phyloP scores from a whole-genome alignment of 2,113 vertebrate species.

The Cyanoramphus novaezelandiae region DNA sequence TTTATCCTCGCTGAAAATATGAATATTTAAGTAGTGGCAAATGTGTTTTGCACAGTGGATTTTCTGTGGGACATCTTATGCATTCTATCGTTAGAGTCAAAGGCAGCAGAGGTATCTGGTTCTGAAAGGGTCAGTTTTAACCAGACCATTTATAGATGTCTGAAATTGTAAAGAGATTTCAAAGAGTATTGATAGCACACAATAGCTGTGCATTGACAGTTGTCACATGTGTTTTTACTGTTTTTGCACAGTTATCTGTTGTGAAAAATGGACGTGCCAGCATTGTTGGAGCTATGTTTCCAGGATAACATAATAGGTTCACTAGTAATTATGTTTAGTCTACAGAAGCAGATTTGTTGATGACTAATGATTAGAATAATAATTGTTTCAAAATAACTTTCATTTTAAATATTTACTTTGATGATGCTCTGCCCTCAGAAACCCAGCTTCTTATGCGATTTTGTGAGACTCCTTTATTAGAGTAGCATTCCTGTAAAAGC shows the following conservation, averaged over 20 bases:
- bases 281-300: background rate
- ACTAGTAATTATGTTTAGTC: background rate
- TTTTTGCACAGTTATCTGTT: background rate
- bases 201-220: fast-evolving
- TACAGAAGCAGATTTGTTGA: background rate
- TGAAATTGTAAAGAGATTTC: background rate
- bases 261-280: background rate
- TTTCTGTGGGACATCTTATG: background rate
- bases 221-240: background rate
- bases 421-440: background rate
- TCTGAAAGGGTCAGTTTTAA: background rate
- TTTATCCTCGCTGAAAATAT: background rate
- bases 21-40: background rate
- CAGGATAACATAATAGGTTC: background rate
- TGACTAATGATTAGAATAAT: background rate
- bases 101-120: background rate
- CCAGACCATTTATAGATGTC: background rate
- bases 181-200: background rate
- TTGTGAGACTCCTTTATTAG: background rate
- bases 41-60: background rate
- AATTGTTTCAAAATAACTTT: background rate
- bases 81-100: background rate
- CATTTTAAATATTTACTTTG: background rate
- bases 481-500: background rate
- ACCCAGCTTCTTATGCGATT: background rate